phyloP scores from a whole-genome alignment of 1,140 invertebrate species.

The Bombus breviceps region DNA sequence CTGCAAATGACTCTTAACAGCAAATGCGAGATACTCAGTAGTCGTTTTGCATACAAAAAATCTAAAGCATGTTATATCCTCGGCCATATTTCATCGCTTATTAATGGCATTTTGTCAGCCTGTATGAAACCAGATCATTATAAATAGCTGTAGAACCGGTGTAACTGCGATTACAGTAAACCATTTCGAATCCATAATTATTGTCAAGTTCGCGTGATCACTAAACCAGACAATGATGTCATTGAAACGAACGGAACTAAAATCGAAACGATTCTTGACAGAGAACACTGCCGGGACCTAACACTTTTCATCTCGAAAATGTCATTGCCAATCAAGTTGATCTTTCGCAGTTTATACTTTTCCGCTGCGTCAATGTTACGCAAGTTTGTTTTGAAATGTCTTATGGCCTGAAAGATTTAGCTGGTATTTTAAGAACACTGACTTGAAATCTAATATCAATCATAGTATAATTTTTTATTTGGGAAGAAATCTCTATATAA shows the following conservation, averaged over 20 bases:
- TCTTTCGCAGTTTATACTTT: not conserved
- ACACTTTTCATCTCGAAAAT: slow-evolving; percentile 4
- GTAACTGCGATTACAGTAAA: slow-evolving; percentile 18
- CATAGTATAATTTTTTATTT: too few species aligned
- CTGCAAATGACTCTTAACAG: not conserved
- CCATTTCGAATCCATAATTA: slow-evolving; percentile 34
- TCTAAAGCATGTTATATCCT: not conserved
- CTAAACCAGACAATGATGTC: slow-evolving; percentile 31
- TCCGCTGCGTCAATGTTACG: not conserved
- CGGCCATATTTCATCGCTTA: not conserved
- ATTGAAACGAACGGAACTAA: slow-evolving; percentile 21
- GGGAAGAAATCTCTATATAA: too few species aligned
- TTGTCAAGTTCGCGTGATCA: not conserved
- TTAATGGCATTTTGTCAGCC: not conserved
- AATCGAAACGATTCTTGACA: not conserved
- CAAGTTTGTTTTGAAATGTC: not conserved
- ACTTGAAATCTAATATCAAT: too few species aligned
- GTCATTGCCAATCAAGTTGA: not conserved
- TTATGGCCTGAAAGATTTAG: too few species aligned
- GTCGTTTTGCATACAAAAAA: not conserved
- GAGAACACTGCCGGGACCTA: not conserved
- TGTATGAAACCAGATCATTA: slow-evolving; percentile 9
- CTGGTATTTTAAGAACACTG: too few species aligned
- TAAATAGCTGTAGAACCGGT: slow-evolving; percentile 26
- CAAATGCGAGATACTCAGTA: not conserved